These are phyloP conservation scores for Falco berigora DNA, from an alignment of 2,797 vertebrate genomes.

Conservation along the genomic window DNA sequence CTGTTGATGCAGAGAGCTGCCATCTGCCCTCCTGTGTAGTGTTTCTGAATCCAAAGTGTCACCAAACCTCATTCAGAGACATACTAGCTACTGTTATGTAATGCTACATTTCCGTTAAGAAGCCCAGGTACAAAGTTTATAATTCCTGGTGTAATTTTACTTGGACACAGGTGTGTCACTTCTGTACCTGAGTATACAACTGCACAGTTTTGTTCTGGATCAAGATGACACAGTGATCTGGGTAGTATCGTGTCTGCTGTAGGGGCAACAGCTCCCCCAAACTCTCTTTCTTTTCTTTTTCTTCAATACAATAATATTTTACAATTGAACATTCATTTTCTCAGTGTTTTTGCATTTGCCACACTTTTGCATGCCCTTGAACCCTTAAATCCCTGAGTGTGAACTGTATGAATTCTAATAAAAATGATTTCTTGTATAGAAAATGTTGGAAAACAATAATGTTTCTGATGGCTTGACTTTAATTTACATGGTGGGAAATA, in stretches of 20 bases:
- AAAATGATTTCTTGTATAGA: not conserved
- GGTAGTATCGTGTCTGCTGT: not conserved
- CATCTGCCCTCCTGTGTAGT: not conserved
- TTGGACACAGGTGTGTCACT: not conserved
- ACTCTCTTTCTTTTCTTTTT: not conserved
- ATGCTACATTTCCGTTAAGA: not conserved
- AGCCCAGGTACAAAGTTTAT: not conserved
- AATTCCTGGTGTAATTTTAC: not conserved
- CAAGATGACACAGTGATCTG: not conserved
- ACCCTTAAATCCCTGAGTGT: not conserved
- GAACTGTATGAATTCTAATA: not conserved
- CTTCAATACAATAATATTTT: not conserved
- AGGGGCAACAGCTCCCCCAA: not conserved
- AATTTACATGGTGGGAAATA: not conserved
- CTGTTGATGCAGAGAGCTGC: not conserved
- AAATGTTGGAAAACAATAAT: not conserved
- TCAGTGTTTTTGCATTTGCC: not conserved
- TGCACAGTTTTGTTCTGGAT: not conserved
- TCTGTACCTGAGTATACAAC: not conserved
- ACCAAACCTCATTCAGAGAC: not conserved
- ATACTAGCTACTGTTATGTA: not conserved
- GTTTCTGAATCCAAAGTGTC: not conserved
- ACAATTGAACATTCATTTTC: not conserved
- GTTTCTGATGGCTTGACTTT: not conserved
- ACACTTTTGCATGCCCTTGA: not conserved